These are phyloP conservation scores for Silurus lanzhouensis DNA, from an alignment of 2,797 vertebrate genomes.

Conservation along the genomic window DNA sequence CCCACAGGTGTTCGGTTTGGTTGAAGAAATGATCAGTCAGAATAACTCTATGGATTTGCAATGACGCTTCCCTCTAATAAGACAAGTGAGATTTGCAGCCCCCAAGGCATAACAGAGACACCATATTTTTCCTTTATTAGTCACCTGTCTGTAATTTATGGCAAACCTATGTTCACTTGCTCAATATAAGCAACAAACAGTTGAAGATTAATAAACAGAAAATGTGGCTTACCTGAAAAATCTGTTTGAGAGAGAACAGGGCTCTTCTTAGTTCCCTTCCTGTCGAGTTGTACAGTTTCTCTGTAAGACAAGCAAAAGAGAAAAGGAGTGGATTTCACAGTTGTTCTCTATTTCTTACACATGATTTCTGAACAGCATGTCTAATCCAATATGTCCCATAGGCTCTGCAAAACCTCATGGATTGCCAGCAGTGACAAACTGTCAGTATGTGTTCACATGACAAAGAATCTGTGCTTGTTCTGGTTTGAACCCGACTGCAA, in stretches of 20 bases:
- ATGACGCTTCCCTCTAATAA: not conserved
- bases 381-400: constrained; percentile 16
- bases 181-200: not conserved
- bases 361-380: not conserved
- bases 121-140: not conserved
- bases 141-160: not conserved
- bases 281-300: constrained; percentile 93
- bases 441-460: constrained; percentile 25
- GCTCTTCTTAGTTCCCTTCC: constrained; percentile 93
- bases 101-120: not conserved
- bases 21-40: not conserved
- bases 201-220: constrained; percentile 17
- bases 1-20: too few relatives aligned
- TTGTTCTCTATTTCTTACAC: constrained; percentile 5
- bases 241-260: constrained; percentile 97
- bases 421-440: constrained; percentile 22
- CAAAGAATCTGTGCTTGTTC: constrained; percentile 20
- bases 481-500: constrained; percentile 24
- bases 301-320: constrained; percentile 69
- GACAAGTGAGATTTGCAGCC: not conserved
- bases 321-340: constrained; percentile 41
- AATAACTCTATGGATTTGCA: not conserved
- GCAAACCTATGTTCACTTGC: not conserved
- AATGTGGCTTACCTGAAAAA: constrained; percentile 88
- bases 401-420: constrained; percentile 24